A percentile compares a stretch with the other conserved stretches of the same genome.
phyloP scores from a whole-genome alignment of 2,797 vertebrate species.

The Leptoclinus maculatus region DNA sequence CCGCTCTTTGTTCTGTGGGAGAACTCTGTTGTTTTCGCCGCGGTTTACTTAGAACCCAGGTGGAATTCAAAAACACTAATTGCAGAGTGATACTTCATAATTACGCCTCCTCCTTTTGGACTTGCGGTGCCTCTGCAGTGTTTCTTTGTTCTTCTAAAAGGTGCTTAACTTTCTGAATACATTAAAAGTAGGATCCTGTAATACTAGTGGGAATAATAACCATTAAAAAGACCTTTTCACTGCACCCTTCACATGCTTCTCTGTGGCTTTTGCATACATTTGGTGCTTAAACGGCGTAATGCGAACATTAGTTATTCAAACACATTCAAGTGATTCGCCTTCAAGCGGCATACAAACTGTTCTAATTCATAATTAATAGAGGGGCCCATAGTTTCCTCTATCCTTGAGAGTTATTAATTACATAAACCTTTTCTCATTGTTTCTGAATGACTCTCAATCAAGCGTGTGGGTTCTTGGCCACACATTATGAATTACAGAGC shows the following conservation, averaged over 20 bases:
- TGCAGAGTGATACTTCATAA: conserved; percentile 32
- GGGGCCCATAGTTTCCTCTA: conserved; percentile 17
- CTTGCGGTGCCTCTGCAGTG: not conserved
- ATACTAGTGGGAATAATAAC: not conserved
- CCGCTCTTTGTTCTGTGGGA: not conserved
- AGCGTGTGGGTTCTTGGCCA: conserved; percentile 11
- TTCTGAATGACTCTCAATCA: conserved; percentile 43
- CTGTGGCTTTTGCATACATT: conserved; percentile 18
- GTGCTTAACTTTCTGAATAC: conserved; percentile 11
- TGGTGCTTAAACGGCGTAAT: conserved; percentile 12
- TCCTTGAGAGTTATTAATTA: conserved; percentile 42
- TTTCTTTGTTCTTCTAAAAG: conserved; percentile 19
- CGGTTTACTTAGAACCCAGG: conserved; percentile 24
- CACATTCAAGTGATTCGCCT: conserved; percentile 36
- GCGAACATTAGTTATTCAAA: conserved; percentile 47
- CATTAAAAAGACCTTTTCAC: not conserved
- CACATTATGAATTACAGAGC: conserved; percentile 31
- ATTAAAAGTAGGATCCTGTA: conserved; percentile 18
- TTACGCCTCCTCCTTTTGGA: conserved; percentile 8
- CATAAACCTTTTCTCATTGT: conserved; percentile 40
- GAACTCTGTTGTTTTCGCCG: conserved; percentile 13
- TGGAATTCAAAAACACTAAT: conserved; percentile 26
- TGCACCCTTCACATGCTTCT: not conserved
- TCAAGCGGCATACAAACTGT: conserved; percentile 22
- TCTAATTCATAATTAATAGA: conserved; percentile 37